Percentiles rank a stretch among this genome's conserved stretches.
Conservation (phyloP, 2,113 vertebrate genomes). For the Cyprinodon brontotheroides region DNA sequence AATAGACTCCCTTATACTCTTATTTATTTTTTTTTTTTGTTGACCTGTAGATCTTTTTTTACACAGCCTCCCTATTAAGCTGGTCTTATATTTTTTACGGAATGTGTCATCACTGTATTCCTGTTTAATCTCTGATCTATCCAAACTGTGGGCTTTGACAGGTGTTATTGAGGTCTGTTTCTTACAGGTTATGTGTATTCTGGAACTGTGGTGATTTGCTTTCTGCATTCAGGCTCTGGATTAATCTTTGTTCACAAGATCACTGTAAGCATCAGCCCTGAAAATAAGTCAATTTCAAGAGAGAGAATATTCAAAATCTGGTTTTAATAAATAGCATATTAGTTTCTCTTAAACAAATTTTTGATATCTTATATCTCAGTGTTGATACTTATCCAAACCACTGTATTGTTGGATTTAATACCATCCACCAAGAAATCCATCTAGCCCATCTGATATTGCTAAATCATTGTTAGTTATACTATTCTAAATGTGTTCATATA, state of each 20-base stretch:
- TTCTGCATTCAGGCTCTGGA: constrained; percentile 34
- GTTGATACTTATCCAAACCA: not conserved
- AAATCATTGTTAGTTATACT: not conserved
- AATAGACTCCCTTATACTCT: not conserved
- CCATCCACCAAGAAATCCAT: not conserved
- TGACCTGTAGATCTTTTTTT: constrained; percentile 22
- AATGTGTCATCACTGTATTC: constrained; percentile 9
- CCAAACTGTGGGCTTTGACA: not conserved
- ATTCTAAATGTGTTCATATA: not conserved
- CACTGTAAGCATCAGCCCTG: not conserved
- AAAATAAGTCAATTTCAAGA: not conserved
- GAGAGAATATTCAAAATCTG: not conserved
- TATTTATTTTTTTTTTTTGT: not conserved
- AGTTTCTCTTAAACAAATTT: not conserved
- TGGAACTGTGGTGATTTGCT: constrained; percentile 5
- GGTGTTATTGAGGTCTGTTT: not conserved
- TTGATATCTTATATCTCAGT: not conserved
- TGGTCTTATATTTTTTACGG: not conserved
- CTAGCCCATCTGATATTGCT: not conserved
- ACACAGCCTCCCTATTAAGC: not conserved
- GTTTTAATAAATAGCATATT: not conserved
- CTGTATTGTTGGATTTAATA: constrained; percentile 1
- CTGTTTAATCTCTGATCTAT: constrained; percentile 8
- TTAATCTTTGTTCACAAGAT: constrained; percentile 35
- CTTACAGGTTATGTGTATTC: not conserved